phyloP scores from a whole-genome alignment of 2,888 invertebrate species.

The Drosophila dives region DNA sequence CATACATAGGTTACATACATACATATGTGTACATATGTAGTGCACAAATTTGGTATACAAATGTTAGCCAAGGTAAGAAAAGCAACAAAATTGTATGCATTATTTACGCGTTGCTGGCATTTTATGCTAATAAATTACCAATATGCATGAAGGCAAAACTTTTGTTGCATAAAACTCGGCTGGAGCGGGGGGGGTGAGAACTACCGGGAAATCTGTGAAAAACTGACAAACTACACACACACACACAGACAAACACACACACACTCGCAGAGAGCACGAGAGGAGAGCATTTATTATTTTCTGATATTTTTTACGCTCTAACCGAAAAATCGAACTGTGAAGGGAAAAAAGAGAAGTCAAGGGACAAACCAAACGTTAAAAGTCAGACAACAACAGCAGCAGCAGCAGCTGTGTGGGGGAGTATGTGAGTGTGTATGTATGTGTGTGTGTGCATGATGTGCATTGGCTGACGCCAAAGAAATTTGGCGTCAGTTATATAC shows the following conservation, averaged over 20 bases:
- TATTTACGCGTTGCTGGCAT: conserved; percentile 76
- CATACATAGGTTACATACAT: conserved; percentile 3
- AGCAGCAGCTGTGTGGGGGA: conserved; percentile 42
- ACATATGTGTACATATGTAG: background rate
- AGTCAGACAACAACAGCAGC: conserved; percentile 27
- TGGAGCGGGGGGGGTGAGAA: conserved; percentile 11
- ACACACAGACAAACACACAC: conserved; percentile 25
- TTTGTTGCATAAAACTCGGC: conserved; percentile 63
- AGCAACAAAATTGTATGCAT: conserved; percentile 73
- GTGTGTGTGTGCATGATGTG: conserved; percentile 38
- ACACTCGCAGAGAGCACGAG: background rate
- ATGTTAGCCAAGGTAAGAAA: conserved; percentile 45
- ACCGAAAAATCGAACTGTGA: conserved; percentile 66
- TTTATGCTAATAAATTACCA: conserved; percentile 78
- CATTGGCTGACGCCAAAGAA: conserved; percentile 78
- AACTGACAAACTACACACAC: conserved; percentile 67
- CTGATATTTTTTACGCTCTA: conserved; percentile 58
- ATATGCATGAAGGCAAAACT: conserved; percentile 75
- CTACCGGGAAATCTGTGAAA: conserved; percentile 37
- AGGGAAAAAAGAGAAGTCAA: conserved; percentile 41
- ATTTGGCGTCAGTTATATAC: conserved; percentile 78
- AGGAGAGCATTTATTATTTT: conserved; percentile 66
- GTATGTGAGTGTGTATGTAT: conserved; percentile 20
- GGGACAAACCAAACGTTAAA: conserved; percentile 42
- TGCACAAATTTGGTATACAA: background rate